Percentiles rank a stretch among this genome's conserved stretches.
phyloP scores from a whole-genome alignment of 2,113 vertebrate genomes.

The Mormyrus lacerda region DNA sequence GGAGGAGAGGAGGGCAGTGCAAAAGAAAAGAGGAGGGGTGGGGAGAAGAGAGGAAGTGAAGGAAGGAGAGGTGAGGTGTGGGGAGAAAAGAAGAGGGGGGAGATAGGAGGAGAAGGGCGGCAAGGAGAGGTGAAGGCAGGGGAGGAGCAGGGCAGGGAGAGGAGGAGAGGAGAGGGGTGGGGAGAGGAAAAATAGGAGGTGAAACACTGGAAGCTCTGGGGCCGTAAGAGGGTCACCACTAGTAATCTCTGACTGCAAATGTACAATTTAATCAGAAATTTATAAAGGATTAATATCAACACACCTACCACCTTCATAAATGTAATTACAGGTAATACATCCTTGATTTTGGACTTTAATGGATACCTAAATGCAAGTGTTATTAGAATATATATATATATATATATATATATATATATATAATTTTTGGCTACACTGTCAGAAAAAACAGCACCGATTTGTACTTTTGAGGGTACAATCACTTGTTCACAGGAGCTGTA shows the following conservation, averaged over 20 bases:
- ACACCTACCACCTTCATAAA: background rate
- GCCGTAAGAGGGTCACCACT: background rate
- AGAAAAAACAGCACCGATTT: background rate
- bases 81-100: background rate
- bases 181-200: background rate
- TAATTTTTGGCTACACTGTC: background rate
- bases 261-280: no score
- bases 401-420: background rate
- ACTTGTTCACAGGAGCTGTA: background rate
- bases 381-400: background rate
- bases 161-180: background rate
- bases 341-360: background rate
- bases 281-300: background rate
- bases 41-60: background rate
- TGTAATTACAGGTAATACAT: background rate
- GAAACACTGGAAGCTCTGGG: background rate
- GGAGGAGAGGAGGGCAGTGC: background rate
- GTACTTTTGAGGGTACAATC: background rate
- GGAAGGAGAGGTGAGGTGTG: background rate
- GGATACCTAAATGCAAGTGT: background rate
- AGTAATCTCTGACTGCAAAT: background rate
- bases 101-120: background rate
- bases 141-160: background rate
- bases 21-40: background rate
- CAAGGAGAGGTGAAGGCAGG: background rate